phyloP scores from a whole-genome alignment of 2,888 invertebrate genomes.

The Cancer borealis region DNA sequence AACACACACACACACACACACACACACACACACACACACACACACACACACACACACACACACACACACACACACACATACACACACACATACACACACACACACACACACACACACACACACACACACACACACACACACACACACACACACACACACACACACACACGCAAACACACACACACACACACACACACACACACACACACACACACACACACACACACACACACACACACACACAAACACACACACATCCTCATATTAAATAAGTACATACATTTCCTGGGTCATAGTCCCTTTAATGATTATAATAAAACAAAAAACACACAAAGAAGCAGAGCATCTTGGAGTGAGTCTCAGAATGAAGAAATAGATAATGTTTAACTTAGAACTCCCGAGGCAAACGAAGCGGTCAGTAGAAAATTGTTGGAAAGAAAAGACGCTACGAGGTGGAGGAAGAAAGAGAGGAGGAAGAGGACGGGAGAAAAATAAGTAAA shows the following conservation, averaged over 20 bases:
- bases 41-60: too few species aligned
- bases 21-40: too few species aligned
- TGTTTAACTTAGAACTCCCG: neutral
- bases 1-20: too few species aligned
- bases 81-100: too few species aligned
- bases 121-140: too few species aligned
- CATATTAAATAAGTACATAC: too few species aligned
- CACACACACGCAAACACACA: neutral
- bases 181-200: neutral
- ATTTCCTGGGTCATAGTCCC: neutral
- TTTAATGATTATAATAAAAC: neutral
- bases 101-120: too few species aligned
- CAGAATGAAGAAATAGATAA: neutral
- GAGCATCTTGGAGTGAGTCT: neutral
- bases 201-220: slow-evolving; percentile 1
- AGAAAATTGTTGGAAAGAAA: too few species aligned
- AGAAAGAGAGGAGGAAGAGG: neutral
- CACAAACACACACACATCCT: neutral
- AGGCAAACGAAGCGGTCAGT: neutral
- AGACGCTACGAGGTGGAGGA: neutral
- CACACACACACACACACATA: too few species aligned
- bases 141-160: too few species aligned
- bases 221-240: slow-evolving; percentile 17
- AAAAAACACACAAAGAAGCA: neutral
- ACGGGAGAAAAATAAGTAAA: neutral